Evolutionary conservation across 1,140 invertebrate species (phyloP).

Genomic region (Drosophila fuyamai): DNA sequence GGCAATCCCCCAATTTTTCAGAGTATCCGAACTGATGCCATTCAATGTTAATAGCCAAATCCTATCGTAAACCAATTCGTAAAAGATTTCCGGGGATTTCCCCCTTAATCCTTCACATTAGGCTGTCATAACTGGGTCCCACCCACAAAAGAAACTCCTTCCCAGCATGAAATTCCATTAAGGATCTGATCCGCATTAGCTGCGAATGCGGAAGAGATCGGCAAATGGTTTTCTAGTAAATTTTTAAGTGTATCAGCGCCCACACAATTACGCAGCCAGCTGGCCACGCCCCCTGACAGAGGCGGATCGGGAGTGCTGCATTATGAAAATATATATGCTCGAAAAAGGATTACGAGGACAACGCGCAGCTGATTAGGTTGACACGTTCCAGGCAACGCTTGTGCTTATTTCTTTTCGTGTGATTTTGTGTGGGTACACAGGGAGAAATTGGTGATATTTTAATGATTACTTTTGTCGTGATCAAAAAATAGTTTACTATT

Average conservation of each 20-base stretch:
- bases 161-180: neutral
- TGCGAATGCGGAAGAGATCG: constrained; percentile 6
- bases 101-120: constrained; percentile 28
- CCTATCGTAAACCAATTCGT: constrained; percentile 28
- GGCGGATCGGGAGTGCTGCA: constrained; percentile 18
- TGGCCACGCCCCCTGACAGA: constrained; percentile 38
- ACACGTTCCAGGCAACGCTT: constrained; percentile 58
- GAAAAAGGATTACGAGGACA: constrained; percentile 64
- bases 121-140: constrained; percentile 35
- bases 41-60: constrained; percentile 20
- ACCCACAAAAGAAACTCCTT: neutral
- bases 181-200: constrained; percentile 15
- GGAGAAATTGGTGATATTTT: neutral
- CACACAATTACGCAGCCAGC: constrained; percentile 66
- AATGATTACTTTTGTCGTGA: no score
- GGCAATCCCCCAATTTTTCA: neutral
- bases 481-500: no score
- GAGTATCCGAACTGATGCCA: neutral
- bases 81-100: constrained; percentile 19
- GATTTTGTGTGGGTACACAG: constrained; percentile 17
- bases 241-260: constrained; percentile 66
- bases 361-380: constrained; percentile 64
- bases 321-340: constrained; percentile 47
- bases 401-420: neutral
- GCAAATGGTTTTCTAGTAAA: constrained; percentile 16